Conservation (phyloP, 2,797 vertebrate species). For the Epinephelus malabaricus region DNA sequence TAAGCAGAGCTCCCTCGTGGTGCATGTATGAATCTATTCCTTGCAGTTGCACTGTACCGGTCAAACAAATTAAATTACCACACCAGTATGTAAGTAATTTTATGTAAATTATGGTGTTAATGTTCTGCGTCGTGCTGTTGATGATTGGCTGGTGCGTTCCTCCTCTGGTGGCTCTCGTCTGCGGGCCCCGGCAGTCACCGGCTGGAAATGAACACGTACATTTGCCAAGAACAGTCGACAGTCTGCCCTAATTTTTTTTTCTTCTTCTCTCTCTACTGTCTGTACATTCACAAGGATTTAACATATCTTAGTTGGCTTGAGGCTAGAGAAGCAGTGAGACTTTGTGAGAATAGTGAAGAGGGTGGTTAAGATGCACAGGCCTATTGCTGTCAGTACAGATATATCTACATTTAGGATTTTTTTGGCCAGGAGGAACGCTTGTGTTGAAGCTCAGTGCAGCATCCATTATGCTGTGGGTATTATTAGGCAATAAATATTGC, state of each 20-base stretch:
- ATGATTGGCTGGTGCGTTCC: conserved; percentile 82
- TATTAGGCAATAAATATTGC: conserved; percentile 13
- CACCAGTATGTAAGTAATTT: conserved; percentile 95
- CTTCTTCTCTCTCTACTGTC: conserved; percentile 36
- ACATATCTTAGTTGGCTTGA: conserved; percentile 67
- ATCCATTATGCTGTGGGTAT: conserved; percentile 11
- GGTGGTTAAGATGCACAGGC: conserved; percentile 58
- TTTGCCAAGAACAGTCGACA: conserved; percentile 77
- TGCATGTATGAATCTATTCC: conserved; percentile 90
- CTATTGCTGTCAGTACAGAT: conserved; percentile 65
- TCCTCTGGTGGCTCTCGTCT: conserved; percentile 85
- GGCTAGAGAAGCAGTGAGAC: conserved; percentile 60
- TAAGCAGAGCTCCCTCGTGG: conserved; percentile 84
- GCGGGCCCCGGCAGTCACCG: conserved; percentile 76
- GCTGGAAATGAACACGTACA: conserved; percentile 75
- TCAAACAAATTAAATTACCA: conserved; percentile 96
- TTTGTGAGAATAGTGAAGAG: conserved; percentile 59
- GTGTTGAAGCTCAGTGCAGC: not conserved
- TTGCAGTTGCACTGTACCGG: conserved; percentile 89
- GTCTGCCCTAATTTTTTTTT: conserved; percentile 64
- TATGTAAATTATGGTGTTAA: conserved; percentile 97
- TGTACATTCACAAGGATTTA: conserved; percentile 75
- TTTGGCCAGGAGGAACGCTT: conserved; percentile 33
- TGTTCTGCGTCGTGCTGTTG: conserved; percentile 93
- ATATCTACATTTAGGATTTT: conserved; percentile 40